These are phyloP conservation scores for Chrysocyon brachyurus DNA, from an alignment of 2,797 vertebrate genomes.

Conservation along the genomic window DNA sequence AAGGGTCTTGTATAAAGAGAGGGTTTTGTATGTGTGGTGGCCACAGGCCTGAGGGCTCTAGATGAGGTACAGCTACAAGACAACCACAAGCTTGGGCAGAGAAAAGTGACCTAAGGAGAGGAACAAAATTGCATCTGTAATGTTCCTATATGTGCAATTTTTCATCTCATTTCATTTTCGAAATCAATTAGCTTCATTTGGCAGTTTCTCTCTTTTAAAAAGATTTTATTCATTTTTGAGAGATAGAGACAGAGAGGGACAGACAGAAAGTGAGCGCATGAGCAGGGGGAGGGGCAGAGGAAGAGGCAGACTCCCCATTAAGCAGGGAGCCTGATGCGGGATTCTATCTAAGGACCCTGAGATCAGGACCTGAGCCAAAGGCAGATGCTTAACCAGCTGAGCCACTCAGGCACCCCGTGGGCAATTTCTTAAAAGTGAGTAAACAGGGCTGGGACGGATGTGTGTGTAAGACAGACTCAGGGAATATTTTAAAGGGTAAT, in stretches of 20 bases:
- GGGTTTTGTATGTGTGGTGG: not conserved
- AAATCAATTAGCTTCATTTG: not conserved
- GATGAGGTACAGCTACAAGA: not conserved
- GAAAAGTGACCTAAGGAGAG: not conserved
- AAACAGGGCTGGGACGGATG: too few species aligned
- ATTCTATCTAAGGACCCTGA: not conserved
- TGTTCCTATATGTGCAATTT: not conserved
- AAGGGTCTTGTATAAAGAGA: not conserved
- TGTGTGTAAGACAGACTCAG: not conserved
- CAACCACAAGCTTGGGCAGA: not conserved
- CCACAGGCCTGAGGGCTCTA: not conserved
- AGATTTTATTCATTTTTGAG: not conserved
- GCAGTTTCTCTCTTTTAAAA: not conserved
- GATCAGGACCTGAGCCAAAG: not conserved
- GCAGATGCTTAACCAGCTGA: not conserved
- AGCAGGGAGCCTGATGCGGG: not conserved
- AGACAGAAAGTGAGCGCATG: not conserved
- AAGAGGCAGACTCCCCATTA: not conserved
- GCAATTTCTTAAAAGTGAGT: not conserved
- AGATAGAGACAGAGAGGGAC: not conserved
- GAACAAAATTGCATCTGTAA: not conserved
- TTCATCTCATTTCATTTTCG: not conserved
- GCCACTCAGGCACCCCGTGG: not conserved
- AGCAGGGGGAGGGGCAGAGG: not conserved
- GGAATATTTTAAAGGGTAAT: too few species aligned